A percentile compares a stretch with the other conserved stretches of the same genome.
phyloP scores from a whole-genome alignment of 92 coral and sea anemone genomes.

The Epizoanthus ramosus region DNA sequence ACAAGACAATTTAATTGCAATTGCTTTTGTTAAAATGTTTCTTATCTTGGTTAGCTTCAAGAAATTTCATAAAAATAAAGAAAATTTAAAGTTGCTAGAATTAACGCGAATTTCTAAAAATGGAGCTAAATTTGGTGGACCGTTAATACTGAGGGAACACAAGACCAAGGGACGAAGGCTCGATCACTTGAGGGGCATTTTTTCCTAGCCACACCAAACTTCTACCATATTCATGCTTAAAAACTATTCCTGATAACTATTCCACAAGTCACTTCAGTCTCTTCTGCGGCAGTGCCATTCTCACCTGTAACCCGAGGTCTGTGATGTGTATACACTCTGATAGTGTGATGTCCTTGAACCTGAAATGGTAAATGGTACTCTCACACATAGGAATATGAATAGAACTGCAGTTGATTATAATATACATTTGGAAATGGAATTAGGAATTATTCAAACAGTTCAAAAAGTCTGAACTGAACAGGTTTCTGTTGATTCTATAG shows the following conservation, averaged over 20 bases:
- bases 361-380: neutral
- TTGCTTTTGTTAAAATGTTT: neutral
- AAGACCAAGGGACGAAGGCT: no score
- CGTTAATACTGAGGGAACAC: no score
- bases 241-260: neutral
- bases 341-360: conserved; percentile 80
- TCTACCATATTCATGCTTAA: neutral
- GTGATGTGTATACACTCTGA: conserved; percentile 86
- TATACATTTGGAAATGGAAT: no score
- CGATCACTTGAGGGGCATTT: no score
- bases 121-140: no score
- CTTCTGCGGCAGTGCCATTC: neutral
- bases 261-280: neutral
- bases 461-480: no score
- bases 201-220: neutral
- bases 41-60: neutral
- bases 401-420: neutral
- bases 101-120: no score
- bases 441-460: no score
- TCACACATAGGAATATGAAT: neutral
- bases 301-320: conserved; percentile 94
- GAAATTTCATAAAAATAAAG: no score
- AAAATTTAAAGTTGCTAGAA: no score
- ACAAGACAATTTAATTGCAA: no score
- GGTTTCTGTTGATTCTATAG: no score